phyloP scores from a whole-genome alignment of 2,888 invertebrate genomes.

The Galeruca laticollis region DNA sequence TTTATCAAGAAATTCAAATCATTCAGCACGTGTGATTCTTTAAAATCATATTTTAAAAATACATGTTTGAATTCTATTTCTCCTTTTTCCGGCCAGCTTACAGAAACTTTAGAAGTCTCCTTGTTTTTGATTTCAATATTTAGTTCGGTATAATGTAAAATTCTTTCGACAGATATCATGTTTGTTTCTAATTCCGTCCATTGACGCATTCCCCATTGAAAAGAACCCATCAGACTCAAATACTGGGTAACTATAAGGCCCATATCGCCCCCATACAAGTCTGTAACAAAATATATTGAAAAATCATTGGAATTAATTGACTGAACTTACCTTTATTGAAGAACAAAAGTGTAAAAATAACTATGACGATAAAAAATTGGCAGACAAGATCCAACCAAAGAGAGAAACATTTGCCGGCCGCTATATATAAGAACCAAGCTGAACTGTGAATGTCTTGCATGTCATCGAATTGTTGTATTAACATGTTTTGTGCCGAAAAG shows the following conservation, averaged over 20 bases:
- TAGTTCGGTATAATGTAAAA: constrained; percentile 57
- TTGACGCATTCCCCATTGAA: constrained; percentile 80
- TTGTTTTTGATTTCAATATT: constrained; percentile 56
- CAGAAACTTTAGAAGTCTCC: constrained; percentile 66
- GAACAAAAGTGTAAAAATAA: constrained; percentile 52
- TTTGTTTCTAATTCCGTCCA: constrained; percentile 85
- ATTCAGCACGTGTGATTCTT: constrained; percentile 81
- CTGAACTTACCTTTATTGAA: constrained; percentile 51
- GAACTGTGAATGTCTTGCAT: constrained; percentile 78
- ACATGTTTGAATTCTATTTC: constrained; percentile 77
- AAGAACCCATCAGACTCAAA: constrained; percentile 74
- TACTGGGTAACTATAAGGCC: constrained; percentile 86
- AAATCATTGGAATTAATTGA: neutral
- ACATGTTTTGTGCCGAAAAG: constrained; percentile 73
- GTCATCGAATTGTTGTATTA: constrained; percentile 74
- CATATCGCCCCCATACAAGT: constrained; percentile 77
- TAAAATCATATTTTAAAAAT: constrained; percentile 78
- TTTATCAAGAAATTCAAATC: constrained; percentile 76
- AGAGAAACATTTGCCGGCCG: constrained; percentile 78
- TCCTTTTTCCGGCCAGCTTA: constrained; percentile 81
- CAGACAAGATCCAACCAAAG: constrained; percentile 79
- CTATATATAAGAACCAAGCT: constrained; percentile 77
- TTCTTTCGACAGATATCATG: constrained; percentile 59
- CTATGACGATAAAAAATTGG: constrained; percentile 71
- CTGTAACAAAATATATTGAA: constrained; percentile 56